Percentiles rank a stretch among this genome's conserved stretches.
phyloP scores from a whole-genome alignment of 2,797 vertebrate species.

The Prunella strophiata region DNA sequence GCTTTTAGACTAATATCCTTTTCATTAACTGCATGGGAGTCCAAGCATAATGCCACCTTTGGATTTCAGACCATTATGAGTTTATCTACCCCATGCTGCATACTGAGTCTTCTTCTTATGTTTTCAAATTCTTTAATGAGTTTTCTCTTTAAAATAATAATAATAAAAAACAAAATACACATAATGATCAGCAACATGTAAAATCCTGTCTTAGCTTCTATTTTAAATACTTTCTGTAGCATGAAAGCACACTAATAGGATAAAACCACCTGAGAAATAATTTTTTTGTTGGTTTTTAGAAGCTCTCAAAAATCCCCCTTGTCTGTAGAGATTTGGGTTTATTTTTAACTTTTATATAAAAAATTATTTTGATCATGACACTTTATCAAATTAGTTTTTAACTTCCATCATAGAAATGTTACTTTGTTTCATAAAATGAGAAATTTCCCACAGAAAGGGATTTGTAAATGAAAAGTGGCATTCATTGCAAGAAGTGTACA shows the following conservation, averaged over 20 bases:
- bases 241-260: background rate
- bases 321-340: background rate
- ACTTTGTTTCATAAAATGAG: background rate
- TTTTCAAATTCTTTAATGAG: background rate
- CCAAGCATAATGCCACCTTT: background rate
- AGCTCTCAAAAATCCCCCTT: background rate
- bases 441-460: background rate
- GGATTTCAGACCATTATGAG: background rate
- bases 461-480: background rate
- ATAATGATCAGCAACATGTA: background rate
- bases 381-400: background rate
- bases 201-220: background rate
- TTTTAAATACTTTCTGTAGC: background rate
- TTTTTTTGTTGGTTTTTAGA: background rate
- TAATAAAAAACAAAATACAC: no score
- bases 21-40: background rate
- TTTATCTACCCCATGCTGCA: background rate
- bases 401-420: background rate
- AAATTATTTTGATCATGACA: background rate
- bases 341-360: background rate
- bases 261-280: background rate
- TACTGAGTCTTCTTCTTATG: background rate
- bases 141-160: background rate
- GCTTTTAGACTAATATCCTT: background rate
- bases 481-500: background rate